These are phyloP conservation scores for Toxotes chatareus DNA, from an alignment of 2,113 vertebrate genomes.

Conservation along the genomic window DNA sequence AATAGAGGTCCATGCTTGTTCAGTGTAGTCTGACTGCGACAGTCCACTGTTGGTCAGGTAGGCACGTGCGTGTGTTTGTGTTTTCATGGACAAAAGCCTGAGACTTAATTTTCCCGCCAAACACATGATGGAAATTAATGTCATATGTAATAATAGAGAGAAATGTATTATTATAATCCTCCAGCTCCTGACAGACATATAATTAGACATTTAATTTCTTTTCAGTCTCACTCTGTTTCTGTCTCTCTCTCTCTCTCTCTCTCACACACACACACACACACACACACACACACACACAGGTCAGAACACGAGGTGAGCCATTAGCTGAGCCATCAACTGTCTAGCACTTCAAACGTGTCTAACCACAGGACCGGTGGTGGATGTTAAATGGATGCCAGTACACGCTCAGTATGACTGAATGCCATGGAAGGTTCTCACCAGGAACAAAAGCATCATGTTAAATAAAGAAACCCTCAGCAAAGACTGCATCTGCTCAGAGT, in stretches of 20 bases:
- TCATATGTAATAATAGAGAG: conserved; percentile 28
- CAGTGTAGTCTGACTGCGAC: not conserved
- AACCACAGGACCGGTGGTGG: not conserved
- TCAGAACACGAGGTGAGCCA: conserved; percentile 15
- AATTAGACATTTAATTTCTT: conserved; percentile 27
- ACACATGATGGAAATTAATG: conserved; percentile 20
- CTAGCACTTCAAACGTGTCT: not conserved
- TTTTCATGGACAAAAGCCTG: not conserved
- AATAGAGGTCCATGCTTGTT: not conserved
- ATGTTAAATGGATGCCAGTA: conserved; percentile 47
- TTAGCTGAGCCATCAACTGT: conserved; percentile 2
- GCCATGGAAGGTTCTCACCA: conserved; percentile 9
- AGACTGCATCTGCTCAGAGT: not conserved
- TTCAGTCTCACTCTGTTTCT: not conserved
- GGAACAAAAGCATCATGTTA: conserved; percentile 18
- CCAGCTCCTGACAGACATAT: not conserved
- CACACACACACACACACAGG: not conserved
- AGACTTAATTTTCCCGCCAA: conserved; percentile 14
- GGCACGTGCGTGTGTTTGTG: not conserved
- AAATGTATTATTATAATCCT: conserved; percentile 19
- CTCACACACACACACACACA: not conserved
- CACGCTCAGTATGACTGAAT: not conserved
- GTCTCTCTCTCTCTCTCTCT: too few relatives aligned
- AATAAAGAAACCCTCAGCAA: conserved; percentile 24
- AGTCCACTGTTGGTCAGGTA: too few relatives aligned